Base-by-base conservation (phyloP, 1,140 invertebrate species). In the Archivesica marissinica region DNA sequence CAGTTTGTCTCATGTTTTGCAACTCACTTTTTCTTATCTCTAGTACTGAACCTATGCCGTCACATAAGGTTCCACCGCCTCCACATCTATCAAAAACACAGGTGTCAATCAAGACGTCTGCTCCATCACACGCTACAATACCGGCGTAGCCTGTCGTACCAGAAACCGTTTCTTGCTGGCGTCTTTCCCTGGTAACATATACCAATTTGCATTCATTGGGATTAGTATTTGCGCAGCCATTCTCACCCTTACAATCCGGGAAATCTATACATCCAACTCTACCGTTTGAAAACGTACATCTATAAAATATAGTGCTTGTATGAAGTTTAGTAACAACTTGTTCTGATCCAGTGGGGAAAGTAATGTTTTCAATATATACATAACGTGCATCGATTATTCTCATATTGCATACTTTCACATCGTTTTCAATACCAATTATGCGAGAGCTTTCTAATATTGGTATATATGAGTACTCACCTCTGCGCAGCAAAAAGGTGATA, bases 361-460 rank as follows among this genome's bases (percentile, higher is more conserved):
- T 23, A 15, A 41, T 38, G 47, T 61, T 75, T 75, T 75, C 70
- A n/a, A 75, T 52, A 54, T 52, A 44, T 2, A 75, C 70, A 54
- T 54, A 17, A 2, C 50, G 15, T 9, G 13, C n/a, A 20, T 17
- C 2, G n/a, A n/a, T n/a, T 13, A 50, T n/a, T 13, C 47, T 13
- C n/a, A 50, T 50, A 13, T 13, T n/a, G n/a, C n/a, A 13, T 50
- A 75, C 54, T 54, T 75, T 28, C 25, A 75, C 72, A 54, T 9
- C 28, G 13, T 75, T 33, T 54, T 75, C 72, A 30, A 75, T 75
- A 13, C 72, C 72, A 15, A 75, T 75, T 2, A 75, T 75, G 17
- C 54, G 72, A 30, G 54, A 25, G 35, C 72, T 75, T 50, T 50
- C 30, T 2, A n/a, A 50, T 1, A 1, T 23, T 35, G 38, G 25